These are phyloP conservation scores for Pegoplata infirma DNA, from an alignment of 2,888 invertebrate genomes.

Conservation along the genomic window DNA sequence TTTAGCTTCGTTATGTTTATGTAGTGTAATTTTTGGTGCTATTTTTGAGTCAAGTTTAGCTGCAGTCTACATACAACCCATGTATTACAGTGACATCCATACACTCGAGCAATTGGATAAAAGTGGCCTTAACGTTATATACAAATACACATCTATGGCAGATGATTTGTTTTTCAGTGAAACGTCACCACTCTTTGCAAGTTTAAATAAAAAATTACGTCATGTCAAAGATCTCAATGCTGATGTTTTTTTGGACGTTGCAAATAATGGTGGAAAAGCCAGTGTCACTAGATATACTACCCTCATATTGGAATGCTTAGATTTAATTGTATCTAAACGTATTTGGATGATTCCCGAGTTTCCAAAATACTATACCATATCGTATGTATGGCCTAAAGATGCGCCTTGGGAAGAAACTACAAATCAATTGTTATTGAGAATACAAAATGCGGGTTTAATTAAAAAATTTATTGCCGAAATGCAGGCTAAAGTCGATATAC, in stretches of 20 bases:
- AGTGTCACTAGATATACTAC: constrained; percentile 73
- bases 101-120: constrained; percentile 76
- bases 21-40: constrained; percentile 77
- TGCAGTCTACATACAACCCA: constrained; percentile 77
- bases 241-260: constrained; percentile 71
- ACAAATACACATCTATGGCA: constrained; percentile 76
- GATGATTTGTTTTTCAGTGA: constrained; percentile 77
- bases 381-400: constrained; percentile 75
- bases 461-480: constrained; percentile 76
- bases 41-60: constrained; percentile 78
- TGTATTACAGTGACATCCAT: constrained; percentile 77
- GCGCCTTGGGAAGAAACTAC: constrained; percentile 74
- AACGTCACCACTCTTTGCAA: constrained; percentile 74
- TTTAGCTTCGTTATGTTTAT: constrained; percentile 74
- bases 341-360: constrained; percentile 76
- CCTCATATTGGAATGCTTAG: constrained; percentile 71
- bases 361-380: constrained; percentile 76
- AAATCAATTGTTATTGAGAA: constrained; percentile 71
- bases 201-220: constrained; percentile 70
- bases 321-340: constrained; percentile 67
- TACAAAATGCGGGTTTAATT: constrained; percentile 74
- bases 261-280: constrained; percentile 69
- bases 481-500: constrained; percentile 66
- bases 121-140: constrained; percentile 74
- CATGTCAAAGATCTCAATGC: constrained; percentile 69